Percentiles rank a stretch among this genome's conserved stretches.
Evolutionary conservation across 2,797 vertebrate genomes (phyloP).

Genomic region (Danionella dracula): DNA sequence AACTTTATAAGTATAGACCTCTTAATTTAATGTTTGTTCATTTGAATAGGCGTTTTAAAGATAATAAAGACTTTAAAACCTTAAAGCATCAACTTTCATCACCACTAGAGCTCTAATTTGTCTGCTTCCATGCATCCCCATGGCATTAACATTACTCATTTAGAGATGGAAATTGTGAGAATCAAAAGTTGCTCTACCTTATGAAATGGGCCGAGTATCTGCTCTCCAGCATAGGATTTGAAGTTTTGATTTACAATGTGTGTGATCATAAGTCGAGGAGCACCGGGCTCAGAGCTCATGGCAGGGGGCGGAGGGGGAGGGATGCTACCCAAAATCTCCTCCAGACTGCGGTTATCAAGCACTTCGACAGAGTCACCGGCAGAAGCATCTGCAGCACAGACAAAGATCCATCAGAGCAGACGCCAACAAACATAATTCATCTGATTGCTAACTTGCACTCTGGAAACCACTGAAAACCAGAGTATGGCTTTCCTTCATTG

Average conservation of each 20-base stretch:
- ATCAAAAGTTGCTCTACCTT: slow-evolving; percentile 91
- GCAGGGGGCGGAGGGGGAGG: slow-evolving; percentile 93
- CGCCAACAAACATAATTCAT: neutral
- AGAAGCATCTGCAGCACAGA: slow-evolving; percentile 63
- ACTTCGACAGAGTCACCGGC: slow-evolving; percentile 67
- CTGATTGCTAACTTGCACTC: neutral
- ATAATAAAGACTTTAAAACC: too few species aligned
- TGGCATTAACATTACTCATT: too few species aligned
- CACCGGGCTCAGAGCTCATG: slow-evolving; percentile 96
- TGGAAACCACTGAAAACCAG: too few species aligned
- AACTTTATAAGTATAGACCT: too few species aligned
- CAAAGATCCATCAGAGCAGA: neutral
- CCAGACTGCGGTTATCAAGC: slow-evolving; percentile 86
- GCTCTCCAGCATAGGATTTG: slow-evolving; percentile 93
- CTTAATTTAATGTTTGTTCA: too few species aligned
- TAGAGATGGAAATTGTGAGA: too few species aligned
- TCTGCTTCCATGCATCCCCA: too few species aligned
- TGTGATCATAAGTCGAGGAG: slow-evolving; percentile 97
- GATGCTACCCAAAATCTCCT: slow-evolving; percentile 95
- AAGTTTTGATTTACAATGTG: slow-evolving; percentile 98
- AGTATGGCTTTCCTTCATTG: too few species aligned
- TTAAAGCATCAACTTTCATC: too few species aligned
- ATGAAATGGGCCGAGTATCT: slow-evolving; percentile 95
- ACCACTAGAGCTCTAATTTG: too few species aligned
- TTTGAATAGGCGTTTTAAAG: too few species aligned